phyloP scores from a whole-genome alignment of 2,113 vertebrate species.

The Coregonus clupeaformis region DNA sequence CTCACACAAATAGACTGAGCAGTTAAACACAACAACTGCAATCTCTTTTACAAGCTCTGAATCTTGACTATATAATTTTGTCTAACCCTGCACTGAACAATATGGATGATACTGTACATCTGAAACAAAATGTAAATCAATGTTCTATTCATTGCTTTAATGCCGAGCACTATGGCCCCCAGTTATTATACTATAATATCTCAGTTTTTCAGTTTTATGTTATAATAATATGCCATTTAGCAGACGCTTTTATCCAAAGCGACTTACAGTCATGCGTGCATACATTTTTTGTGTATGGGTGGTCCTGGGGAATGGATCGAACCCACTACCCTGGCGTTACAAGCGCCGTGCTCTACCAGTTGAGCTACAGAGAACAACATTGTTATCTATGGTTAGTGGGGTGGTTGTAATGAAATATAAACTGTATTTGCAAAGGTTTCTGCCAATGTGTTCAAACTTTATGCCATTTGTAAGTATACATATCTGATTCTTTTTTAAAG shows the following conservation, averaged over 20 bases:
- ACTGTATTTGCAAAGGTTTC: constrained; percentile 47
- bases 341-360: too few species aligned
- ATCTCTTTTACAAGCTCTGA: not conserved
- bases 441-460: too few species aligned
- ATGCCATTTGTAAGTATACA: constrained; percentile 53
- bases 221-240: too few species aligned
- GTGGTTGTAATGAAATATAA: constrained; percentile 3
- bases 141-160: not conserved
- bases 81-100: not conserved
- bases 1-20: not conserved
- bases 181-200: too few species aligned
- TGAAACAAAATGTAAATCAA: not conserved
- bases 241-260: too few species aligned
- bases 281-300: too few species aligned
- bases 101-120: not conserved
- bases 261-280: too few species aligned
- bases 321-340: too few species aligned
- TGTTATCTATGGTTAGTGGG: constrained; percentile 2
- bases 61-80: not conserved
- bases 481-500: constrained; percentile 51
- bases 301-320: too few species aligned
- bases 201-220: too few species aligned
- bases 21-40: constrained; percentile 3
- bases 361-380: too few species aligned
- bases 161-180: not conserved